Evolutionary conservation across 1,140 invertebrate species (phyloP).

Genomic region (Antheraea pernyi): DNA sequence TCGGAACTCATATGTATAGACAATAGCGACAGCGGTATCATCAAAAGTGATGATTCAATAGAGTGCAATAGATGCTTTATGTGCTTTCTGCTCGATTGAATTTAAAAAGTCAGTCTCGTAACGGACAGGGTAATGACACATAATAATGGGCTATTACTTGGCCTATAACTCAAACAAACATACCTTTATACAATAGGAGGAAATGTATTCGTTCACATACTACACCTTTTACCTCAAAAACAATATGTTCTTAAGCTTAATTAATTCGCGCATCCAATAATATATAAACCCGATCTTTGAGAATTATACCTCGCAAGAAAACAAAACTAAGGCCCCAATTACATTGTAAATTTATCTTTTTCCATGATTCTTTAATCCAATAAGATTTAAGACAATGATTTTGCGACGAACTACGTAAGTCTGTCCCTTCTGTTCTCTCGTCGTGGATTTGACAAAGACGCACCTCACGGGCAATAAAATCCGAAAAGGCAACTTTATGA

Average conservation of each 20-base stretch:
- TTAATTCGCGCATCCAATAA: not conserved
- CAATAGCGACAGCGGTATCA: conserved; percentile 9
- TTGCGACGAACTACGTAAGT: not conserved
- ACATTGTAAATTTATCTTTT: not conserved
- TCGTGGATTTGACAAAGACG: conserved; percentile 1
- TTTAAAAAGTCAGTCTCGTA: conserved; percentile 10
- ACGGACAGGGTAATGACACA: not conserved
- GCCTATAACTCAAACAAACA: not conserved
- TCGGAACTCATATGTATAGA: conserved; percentile 2
- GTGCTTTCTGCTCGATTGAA: conserved; percentile 12
- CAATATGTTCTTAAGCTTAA: not conserved
- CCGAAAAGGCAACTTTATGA: conserved; percentile 25
- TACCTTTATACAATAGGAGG: not conserved
- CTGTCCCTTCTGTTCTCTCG: not conserved
- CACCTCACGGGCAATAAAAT: conserved; percentile 19
- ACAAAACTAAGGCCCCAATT: not conserved
- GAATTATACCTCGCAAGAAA: not conserved
- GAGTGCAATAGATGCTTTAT: conserved; percentile 9
- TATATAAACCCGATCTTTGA: too few species aligned
- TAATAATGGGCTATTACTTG: not conserved
- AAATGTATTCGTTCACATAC: not conserved
- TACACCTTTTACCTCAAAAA: not conserved
- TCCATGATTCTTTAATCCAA: not conserved
- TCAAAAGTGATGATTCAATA: conserved; percentile 13
- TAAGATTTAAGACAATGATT: not conserved